Evolutionary conservation across 2,797 vertebrate species (phyloP), one percentile per base, ranked within the genome.

Genomic region (Hyperoplus immaculatus): DNA sequence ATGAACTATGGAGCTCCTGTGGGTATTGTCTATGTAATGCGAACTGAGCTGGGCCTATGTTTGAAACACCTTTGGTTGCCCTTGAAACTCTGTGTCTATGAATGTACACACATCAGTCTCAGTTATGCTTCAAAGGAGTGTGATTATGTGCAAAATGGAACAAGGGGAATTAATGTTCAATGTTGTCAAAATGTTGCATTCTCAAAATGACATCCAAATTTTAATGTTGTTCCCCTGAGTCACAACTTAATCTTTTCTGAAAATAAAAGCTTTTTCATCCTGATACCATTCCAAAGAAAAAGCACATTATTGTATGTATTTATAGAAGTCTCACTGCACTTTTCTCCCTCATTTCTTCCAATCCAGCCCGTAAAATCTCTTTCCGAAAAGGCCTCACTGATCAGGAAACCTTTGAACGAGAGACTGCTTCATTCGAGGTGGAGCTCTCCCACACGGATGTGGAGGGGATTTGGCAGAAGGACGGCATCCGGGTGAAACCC

Each of bases 381-480:
- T 90, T 97, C 43, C 92, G 50, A 56, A 96, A 88, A 58, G 94
- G 95, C 0, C 93, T 99, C 16, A 82, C 47, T 1, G 96, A 99
- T 0, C 91, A 95, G 86, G 96, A 96, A 47, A 94, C 96, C n/a
- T 92, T 92, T 0, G 98, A 99, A 80, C 95, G 96, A 36, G 97
- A 97, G 89, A 96, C 96, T 0, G 96, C 96, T 21, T 96, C 97
- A 4, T 98, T 99, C 53, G 94, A 96, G 72, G 95, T 99, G 91
- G 96, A 97, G 91, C 91, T 99, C 47, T 98, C 97, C 50, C 98
- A 99, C 71, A 71, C 95, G 0, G 94, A 94, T 0, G 96, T 99
- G 82, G 88, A 94, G 0, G 97, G 98, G 6, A 89, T 95, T 13
- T 99, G 98, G 98, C 97, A 96, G 10, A 96, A 96, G 69, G 97